Percentiles rank a stretch among this genome's conserved stretches.
Conservation (phyloP, 2,888 invertebrate species). For the Hedychridium roseum region DNA sequence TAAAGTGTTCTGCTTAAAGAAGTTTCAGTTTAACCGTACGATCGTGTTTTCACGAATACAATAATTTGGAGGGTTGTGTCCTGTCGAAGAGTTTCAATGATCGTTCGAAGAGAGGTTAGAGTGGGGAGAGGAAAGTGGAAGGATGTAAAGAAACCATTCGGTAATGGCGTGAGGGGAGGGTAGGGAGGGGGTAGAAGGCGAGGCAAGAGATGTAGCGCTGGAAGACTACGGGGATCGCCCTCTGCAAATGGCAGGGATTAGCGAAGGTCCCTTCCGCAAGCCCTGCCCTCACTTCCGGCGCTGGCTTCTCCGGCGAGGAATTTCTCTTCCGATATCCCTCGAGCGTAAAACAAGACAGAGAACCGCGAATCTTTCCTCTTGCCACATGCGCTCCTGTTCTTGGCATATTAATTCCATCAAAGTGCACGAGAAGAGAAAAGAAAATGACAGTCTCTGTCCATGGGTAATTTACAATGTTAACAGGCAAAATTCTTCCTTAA, state of each 20-base stretch:
- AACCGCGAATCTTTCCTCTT: not conserved
- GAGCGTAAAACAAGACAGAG: slow-evolving; percentile 4
- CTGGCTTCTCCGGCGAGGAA: slow-evolving; percentile 21
- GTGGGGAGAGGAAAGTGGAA: not conserved
- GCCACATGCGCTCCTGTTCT: too few species aligned
- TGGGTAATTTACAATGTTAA: too few species aligned
- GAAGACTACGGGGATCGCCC: slow-evolving; percentile 9
- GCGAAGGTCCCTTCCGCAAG: slow-evolving; percentile 15
- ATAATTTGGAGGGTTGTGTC: too few species aligned
- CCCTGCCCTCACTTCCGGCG: slow-evolving; percentile 15
- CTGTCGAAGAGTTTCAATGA: too few species aligned
- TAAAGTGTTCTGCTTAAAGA: too few species aligned
- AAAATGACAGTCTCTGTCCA: too few species aligned
- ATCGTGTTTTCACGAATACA: too few species aligned
- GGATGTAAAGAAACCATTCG: not conserved
- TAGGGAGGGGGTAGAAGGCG: slow-evolving; percentile 7
- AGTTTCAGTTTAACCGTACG: too few species aligned
- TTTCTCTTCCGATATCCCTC: slow-evolving; percentile 10
- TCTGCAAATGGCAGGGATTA: slow-evolving; percentile 36
- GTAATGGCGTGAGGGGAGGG: not conserved
- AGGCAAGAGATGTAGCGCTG: not conserved
- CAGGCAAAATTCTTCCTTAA: too few species aligned
- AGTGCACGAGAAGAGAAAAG: too few species aligned
- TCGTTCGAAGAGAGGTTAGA: too few species aligned
- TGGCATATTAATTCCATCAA: too few species aligned